phyloP scores from a whole-genome alignment of 2,113 vertebrate species.

The Bucco capensis region DNA sequence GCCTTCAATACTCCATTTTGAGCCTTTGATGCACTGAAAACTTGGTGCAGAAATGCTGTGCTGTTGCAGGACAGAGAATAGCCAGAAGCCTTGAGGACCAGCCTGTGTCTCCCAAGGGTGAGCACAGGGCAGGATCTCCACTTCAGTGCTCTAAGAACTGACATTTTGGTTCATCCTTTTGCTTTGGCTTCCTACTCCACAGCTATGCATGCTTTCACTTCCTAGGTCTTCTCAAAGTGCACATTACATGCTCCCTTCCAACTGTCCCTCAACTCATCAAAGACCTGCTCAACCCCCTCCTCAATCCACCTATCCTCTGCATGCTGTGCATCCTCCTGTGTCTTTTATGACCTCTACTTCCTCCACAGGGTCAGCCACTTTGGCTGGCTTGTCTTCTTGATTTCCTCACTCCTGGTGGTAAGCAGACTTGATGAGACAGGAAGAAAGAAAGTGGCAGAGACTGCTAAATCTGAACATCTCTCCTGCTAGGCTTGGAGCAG shows the following conservation, averaged over 20 bases:
- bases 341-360: background rate
- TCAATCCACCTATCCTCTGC: background rate
- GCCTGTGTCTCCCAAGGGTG: background rate
- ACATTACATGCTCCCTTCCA: background rate
- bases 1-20: background rate
- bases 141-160: background rate
- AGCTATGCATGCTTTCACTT: background rate
- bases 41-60: background rate
- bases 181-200: background rate
- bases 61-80: background rate
- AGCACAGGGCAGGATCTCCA: background rate
- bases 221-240: background rate
- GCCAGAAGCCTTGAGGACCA: background rate
- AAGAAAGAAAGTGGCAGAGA: background rate
- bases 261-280: background rate
- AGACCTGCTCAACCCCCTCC: background rate
- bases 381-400: background rate
- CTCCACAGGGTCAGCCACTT: background rate
- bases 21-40: background rate
- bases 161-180: background rate
- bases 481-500: background rate
- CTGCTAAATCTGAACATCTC: background rate
- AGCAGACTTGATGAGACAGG: background rate
- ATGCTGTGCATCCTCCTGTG: background rate
- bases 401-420: background rate